Base-by-base conservation (phyloP, 2,888 invertebrate species). In the Pediacus dermestoides region DNA sequence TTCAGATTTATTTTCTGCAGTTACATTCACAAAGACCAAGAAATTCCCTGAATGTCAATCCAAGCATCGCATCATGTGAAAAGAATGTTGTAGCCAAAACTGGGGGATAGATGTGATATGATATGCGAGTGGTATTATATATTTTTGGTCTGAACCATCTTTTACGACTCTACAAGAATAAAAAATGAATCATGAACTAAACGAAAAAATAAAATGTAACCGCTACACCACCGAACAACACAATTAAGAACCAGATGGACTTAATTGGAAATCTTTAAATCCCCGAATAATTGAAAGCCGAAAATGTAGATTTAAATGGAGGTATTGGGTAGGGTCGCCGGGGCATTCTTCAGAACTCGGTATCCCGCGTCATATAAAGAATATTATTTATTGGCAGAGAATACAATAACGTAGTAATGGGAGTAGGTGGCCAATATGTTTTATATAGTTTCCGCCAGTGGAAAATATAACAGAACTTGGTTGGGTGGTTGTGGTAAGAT, bases 371-470 rank as follows among this genome's bases (percentile, higher is more conserved):
- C 67, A 64, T 66, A 67, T 67, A 67, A 67, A 67, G 67, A 67
- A 66, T 67, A 67, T 67, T 67, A 67, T 67, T 67, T 67, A 67
- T 67, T 65, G 67, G 64, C 64, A 56, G 58, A 52, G 65, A 64
- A 64, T 63, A 67, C 67, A 67, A 67, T 67, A 65, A 66, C 61
- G 57, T 60, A 47, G 64, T 67, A 67, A 67, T 67, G 64, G 67
- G 60, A 55, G 57, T 50, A 60, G 59, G 41, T 36, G 55, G 34
- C 58, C 60, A 53, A 32, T 21, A 16, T 31, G 42, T 33, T 34
- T 32, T 30, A 13, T n/a, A n/a, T n/a, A n/a, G n/a, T n/a, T n/a
- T n/a, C n/a, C n/a, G n/a, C n/a, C 27, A 22, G 27, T 16, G 23
- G 16, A 26, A 30, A 30, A 16, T 30, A 15, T 21, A 26, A 37